Base-by-base conservation (phyloP, 30 jellyfish, hydroid and myxozoan genomes). In the Hydra vulgaris region DNA sequence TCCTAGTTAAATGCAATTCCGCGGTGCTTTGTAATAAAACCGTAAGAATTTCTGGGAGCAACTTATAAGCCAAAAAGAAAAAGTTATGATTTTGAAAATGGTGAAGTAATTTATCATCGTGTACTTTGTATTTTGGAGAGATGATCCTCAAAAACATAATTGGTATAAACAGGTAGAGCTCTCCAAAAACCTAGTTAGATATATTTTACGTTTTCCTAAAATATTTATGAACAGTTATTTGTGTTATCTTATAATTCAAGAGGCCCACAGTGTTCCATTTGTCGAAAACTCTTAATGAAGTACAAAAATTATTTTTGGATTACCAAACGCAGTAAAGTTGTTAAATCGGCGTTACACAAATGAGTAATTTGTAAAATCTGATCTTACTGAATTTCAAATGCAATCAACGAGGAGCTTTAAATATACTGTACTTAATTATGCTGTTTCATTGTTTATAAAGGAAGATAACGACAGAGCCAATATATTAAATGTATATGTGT, bases 271-370 rank as follows among this genome's bases (percentile, higher is more conserved):
- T 55, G 20, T 19, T 77, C 81, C 84, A 77, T 77, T 83, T 12
- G 84, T 77, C 17, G 84, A 77, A 77, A 8, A 77, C 84, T 21
- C 84, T 77, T 15, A 26, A 7, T 23, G 21, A 53, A n/a, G 21
- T 77, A 20, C 84, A 83, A 15, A n/a, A n/a, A n/a, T n/a, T n/a
- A n/a, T n/a, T 77, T n/a, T 26, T 26, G 84, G 84, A 77, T 77
- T 53, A 53, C 66, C 81, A 15, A 53, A 77, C 83, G 84, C 25
- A 77, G 84, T 16, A 77, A 53, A 19, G 8, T 83, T 12, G 82
- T 77, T n/a, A 52, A 77, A 55, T 26, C 54, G 17, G 23, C 17
- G 24, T 21, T 77, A 27, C 24, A 5, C 24, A 73, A 73, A 54
- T 1, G 81, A 15, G 53, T 53, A 15, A 19, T 77, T 16, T 75